Conservation (phyloP, 2,113 vertebrate species). For the Siniperca chuatsi region DNA sequence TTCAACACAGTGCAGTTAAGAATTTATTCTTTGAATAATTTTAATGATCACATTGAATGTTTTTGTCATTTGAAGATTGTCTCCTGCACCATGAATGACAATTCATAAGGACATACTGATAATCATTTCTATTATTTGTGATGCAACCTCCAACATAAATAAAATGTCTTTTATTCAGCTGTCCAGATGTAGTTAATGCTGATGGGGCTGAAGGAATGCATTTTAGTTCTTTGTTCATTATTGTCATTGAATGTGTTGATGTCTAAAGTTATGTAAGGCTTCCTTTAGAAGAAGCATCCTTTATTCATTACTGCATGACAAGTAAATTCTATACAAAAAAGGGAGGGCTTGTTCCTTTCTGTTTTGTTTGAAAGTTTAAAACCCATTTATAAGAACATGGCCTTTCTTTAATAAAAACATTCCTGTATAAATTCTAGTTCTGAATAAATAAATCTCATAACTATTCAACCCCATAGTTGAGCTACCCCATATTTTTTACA, state of each 20-base stretch:
- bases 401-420: conserved; percentile 47
- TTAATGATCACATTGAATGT: background rate
- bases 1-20: background rate
- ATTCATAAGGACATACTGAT: background rate
- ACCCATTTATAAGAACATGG: conserved; percentile 48
- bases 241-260: conserved; percentile 21
- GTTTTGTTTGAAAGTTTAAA: conserved; percentile 59
- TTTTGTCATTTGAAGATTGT: background rate
- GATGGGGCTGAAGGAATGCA: background rate
- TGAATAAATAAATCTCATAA: conserved; percentile 67
- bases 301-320: conserved; percentile 34
- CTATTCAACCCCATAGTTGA: conserved; percentile 55
- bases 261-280: conserved; percentile 23
- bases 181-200: conserved; percentile 8
- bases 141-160: background rate
- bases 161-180: conserved; percentile 19
- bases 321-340: conserved; percentile 14
- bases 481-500: conserved; percentile 41
- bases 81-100: conserved; percentile 7
- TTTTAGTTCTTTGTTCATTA: background rate
- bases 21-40: background rate
- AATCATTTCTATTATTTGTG: conserved; percentile 22
- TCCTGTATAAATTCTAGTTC: conserved; percentile 34
- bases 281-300: background rate
- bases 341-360: background rate